These are phyloP conservation scores for Gallinago media DNA, from an alignment of 2,113 vertebrate genomes.

Conservation along the genomic window DNA sequence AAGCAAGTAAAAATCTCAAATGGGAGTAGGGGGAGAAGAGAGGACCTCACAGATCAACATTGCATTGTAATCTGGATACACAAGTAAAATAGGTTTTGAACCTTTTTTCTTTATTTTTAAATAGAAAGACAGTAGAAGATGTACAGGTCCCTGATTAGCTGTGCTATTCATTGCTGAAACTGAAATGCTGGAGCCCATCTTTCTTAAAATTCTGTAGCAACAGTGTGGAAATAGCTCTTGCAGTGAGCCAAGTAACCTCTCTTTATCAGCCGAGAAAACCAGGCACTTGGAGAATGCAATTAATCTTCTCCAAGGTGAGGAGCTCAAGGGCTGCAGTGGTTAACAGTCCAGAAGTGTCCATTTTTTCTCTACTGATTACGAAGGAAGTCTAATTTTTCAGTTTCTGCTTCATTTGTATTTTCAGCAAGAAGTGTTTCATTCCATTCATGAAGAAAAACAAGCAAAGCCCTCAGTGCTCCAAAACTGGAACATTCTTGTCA, in stretches of 20 bases:
- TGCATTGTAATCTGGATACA: not conserved
- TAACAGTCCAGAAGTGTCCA: not conserved
- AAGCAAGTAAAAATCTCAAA: not conserved
- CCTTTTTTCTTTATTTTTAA: not conserved
- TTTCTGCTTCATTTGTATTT: constrained; percentile 14
- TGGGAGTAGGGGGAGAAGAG: not conserved
- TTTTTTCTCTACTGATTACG: not conserved
- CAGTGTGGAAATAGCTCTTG: not conserved
- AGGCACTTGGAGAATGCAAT: not conserved
- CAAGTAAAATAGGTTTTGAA: not conserved
- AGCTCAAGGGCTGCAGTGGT: not conserved
- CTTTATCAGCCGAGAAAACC: not conserved
- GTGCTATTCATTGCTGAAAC: not conserved
- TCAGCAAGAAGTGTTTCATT: constrained; percentile 8
- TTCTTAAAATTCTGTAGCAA: not conserved
- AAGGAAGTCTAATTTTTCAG: not conserved
- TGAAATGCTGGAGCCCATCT: not conserved
- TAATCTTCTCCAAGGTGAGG: constrained; percentile 9
- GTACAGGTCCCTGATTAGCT: not conserved
- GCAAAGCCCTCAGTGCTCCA: not conserved
- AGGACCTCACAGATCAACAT: not conserved
- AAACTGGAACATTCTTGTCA: constrained; percentile 34
- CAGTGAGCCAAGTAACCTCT: not conserved
- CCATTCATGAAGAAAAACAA: constrained; percentile 33
- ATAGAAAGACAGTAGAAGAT: not conserved